Percentiles rank a stretch among this genome's conserved stretches.
These are phyloP conservation scores for Asteroscopus sphinx DNA, from an alignment of 2,888 invertebrate species.

Conservation along the genomic window DNA sequence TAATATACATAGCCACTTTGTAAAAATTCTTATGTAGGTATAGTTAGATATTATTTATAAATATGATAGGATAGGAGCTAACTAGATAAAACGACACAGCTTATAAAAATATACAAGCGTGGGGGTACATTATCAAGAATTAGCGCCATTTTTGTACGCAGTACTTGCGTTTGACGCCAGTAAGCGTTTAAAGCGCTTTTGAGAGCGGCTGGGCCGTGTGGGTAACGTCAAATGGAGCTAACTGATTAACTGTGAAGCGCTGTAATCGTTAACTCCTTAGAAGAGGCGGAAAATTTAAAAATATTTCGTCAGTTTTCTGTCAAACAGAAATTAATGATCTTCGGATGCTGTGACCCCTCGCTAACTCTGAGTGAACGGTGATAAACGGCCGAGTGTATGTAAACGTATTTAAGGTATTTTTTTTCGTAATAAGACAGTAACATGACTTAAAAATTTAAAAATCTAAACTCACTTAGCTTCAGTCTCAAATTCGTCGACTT, in stretches of 20 bases:
- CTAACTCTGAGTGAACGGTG: slow-evolving; percentile 51
- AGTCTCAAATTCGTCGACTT: slow-evolving; percentile 80
- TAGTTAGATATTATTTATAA: slow-evolving; percentile 64
- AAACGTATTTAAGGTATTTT: slow-evolving; percentile 49
- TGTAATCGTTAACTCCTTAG: neutral
- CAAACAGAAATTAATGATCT: slow-evolving; percentile 22
- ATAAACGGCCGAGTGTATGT: slow-evolving; percentile 56
- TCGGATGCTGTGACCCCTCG: slow-evolving; percentile 53
- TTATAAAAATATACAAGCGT: slow-evolving; percentile 78
- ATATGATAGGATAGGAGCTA: slow-evolving; percentile 64
- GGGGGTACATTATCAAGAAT: slow-evolving; percentile 62
- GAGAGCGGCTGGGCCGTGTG: slow-evolving; percentile 7
- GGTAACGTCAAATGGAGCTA: slow-evolving; percentile 19
- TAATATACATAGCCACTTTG: slow-evolving; percentile 84
- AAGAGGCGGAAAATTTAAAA: slow-evolving; percentile 1
- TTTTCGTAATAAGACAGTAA: slow-evolving; percentile 58
- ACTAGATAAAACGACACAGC: slow-evolving; percentile 67
- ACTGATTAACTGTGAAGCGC: slow-evolving; percentile 15
- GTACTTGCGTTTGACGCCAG: slow-evolving; percentile 56
- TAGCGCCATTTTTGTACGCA: slow-evolving; percentile 12
- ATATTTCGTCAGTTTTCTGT: slow-evolving; percentile 18
- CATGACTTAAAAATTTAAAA: slow-evolving; percentile 68
- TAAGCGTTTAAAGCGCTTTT: slow-evolving; percentile 21
- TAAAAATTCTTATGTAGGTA: slow-evolving; percentile 75
- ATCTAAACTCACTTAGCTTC: slow-evolving; percentile 79